Base-by-base conservation (phyloP, 1,140 invertebrate species). In the Patella vulgata region DNA sequence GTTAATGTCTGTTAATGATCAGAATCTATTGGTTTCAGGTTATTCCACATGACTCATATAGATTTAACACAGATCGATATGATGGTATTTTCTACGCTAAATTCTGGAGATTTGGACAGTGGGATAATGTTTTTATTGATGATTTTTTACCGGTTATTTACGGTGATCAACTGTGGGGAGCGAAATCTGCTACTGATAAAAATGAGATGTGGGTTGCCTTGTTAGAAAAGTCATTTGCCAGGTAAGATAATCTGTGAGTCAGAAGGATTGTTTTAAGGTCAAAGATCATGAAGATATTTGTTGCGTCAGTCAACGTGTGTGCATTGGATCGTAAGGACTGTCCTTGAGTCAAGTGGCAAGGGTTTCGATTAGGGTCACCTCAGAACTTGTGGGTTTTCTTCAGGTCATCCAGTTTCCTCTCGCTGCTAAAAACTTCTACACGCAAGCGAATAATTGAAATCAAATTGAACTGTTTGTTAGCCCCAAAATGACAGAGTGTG, bases 151-250 rank as follows among this genome's bases (percentile, higher is more conserved):
- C 92, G 8, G 89, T 90, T 52, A 63, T 68, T 58, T 73, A 70
- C 71, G 79, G 23, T n/a, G 66, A 87, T 70, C 89, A 89, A 30
- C 81, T 89, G 1, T 79, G 84, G 59, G 69, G 84, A 23, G 84
- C 80, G 43, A 78, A 81, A 25, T 77, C 79, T 1, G 73, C 75
- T 17, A 60, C 75, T 0, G 77, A 84, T 50, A 21, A 69, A 1
- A 75, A 74, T 44, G 86, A 87, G 66, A 83, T 86, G 68, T 87
- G 86, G 86, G 80, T 84, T 6, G 87, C 91, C 2, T 79, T 93
- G 4, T 78, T 93, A 23, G 92, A 93, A 82, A 93, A 93, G 82
- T 91, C 91, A 17, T 92, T 92, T 81, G 91, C 91, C 48, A 92
- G 91, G 90, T 91, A 84, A 86, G 85, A n/a, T 44, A 58, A 43